Percentiles rank a stretch among this genome's conserved stretches.
Conservation (phyloP, 2,888 invertebrate species). For the Trimorus sp. region DNA sequence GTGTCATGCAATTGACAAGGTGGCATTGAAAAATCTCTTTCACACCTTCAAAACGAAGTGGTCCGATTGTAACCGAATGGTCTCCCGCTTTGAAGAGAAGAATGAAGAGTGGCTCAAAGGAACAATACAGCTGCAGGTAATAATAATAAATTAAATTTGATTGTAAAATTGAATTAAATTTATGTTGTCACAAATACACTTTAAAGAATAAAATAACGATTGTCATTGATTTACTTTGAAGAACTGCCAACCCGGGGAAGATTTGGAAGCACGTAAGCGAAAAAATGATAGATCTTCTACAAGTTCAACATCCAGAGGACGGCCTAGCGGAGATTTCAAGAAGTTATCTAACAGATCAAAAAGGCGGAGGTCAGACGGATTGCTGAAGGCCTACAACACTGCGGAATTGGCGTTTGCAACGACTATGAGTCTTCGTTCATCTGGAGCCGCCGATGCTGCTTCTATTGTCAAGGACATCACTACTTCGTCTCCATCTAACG, state of each 20-base stretch:
- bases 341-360: conserved; percentile 29
- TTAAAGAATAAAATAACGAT: no score
- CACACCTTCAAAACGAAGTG: conserved; percentile 11
- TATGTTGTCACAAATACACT: not conserved
- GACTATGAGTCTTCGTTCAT: conserved; percentile 44
- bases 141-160: conserved; percentile 12
- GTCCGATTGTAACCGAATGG: conserved; percentile 3
- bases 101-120: conserved; percentile 12
- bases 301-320: not conserved
- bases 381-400: conserved; percentile 22
- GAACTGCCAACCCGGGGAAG: no score
- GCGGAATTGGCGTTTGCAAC: conserved; percentile 36
- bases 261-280: no score
- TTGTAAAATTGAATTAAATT: conserved; percentile 12
- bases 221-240: no score
- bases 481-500: conserved; percentile 14
- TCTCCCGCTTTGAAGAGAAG: conserved; percentile 7
- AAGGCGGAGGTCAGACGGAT: conserved; percentile 27
- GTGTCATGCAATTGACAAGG: no score
- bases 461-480: conserved; percentile 27
- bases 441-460: conserved; percentile 38
- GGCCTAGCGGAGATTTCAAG: not conserved
- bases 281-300: no score
- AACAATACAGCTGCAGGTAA: conserved; percentile 17
- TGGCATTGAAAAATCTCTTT: no score